Evolutionary conservation across 2,797 vertebrate genomes (phyloP), one percentile per base, ranked within the genome.

Genomic region (Tokudaia tokunoshimensis): DNA sequence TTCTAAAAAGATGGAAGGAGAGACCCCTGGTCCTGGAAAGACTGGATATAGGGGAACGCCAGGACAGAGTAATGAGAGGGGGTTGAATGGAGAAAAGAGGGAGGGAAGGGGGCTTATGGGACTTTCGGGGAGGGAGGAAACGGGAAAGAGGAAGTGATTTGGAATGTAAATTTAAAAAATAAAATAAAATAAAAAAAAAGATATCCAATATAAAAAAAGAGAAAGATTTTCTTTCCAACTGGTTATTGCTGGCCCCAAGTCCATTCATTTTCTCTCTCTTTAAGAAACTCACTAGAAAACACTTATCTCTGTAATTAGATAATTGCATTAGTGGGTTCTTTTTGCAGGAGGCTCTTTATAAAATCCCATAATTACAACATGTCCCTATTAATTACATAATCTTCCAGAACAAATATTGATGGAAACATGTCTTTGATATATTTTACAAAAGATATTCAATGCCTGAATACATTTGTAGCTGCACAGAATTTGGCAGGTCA

Each of bases 221-320:
- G 59, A 61, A 61, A 61, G 4, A 87, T 72, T 83, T 95, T 96
- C 11, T 76, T 82, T 93, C 20, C 72, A 52, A 89, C 29, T 75
- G 37, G 6, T 63, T 52, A 26, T 65, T 91, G 12, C 55, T 95
- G 52, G n/a, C 22, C 57, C 65, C 79, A 84, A 86, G 37, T 74
- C 19, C 13, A 84, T 63, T 92, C 76, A 29, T 82, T 92, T 37
- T 65, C 37, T 88, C 47, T 55, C 65, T 83, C 74, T 88, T 89
- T 91, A 90, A 94, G 75, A 93, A 88, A 92, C 63, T 95, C 61
- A 89, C 52, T 94, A 81, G 85, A 96, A 97, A 96, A 17, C 67
- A 82, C n/a, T 92, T 92, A 91, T 85, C n/a, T 20, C 29, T 85
- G n/a, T 94, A 95, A 94, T 92, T 90, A 91, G 37, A 63, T 85